Conservation (phyloP, 2,113 vertebrate species). For the Channa maculata region DNA sequence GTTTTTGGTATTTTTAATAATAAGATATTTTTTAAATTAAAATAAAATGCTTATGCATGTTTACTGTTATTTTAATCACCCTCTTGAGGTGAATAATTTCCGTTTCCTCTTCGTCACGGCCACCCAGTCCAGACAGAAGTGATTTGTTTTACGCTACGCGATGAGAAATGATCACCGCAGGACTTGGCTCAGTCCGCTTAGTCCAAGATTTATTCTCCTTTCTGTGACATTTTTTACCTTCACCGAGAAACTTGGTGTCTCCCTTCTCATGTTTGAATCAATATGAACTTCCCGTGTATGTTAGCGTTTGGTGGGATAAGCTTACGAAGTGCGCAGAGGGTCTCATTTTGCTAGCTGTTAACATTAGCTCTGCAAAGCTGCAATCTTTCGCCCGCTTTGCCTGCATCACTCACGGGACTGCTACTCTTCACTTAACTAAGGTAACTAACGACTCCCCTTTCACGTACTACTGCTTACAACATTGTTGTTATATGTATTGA, state of each 20-base stretch:
- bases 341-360: slow-evolving; percentile 54
- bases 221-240: background rate
- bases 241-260: fast-evolving
- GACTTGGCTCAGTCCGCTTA: background rate
- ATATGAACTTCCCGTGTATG: slow-evolving; percentile 38
- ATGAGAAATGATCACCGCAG: slow-evolving; percentile 7
- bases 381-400: slow-evolving; percentile 24
- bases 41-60: background rate
- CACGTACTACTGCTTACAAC: background rate
- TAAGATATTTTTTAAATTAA: too few relatives aligned
- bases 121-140: background rate
- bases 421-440: slow-evolving; percentile 16
- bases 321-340: slow-evolving; percentile 54
- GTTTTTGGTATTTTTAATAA: too few relatives aligned
- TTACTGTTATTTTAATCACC: background rate
- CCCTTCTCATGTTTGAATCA: background rate
- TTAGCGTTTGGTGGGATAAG: slow-evolving; percentile 16
- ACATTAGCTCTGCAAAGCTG: slow-evolving; percentile 58
- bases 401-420: slow-evolving; percentile 6
- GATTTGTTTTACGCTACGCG: background rate
- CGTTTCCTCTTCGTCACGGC: slow-evolving; percentile 55
- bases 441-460: slow-evolving; percentile 33
- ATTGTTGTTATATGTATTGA: background rate
- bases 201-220: background rate
- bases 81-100: slow-evolving; percentile 38